Evolutionary conservation across 2,113 vertebrate genomes (phyloP), one percentile per base, ranked within the genome.

Genomic region (Gasterosteus aculeatus): DNA sequence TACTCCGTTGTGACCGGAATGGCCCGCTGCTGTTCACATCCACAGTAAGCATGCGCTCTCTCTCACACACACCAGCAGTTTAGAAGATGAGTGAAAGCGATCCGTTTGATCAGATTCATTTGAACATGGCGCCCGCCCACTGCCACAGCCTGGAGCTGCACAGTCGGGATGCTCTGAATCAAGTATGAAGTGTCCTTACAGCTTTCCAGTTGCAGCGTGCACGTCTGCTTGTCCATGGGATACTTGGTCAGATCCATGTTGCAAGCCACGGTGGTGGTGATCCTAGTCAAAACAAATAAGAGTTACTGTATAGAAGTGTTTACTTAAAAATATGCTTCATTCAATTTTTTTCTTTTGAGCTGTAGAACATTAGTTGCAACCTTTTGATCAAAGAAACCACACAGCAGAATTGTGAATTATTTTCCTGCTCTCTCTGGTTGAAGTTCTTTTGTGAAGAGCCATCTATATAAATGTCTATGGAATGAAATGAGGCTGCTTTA

Each of bases 161-260:
- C 44, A 41, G 5, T 18, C 66, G 11, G 26, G 14, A 31, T 70
- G 61, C 29, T 69, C 66, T 73, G 58, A 67, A 69, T 69, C 18
- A 51, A 66, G 26, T 41, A 18, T 14, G 65, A 80, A 76, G 66
- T 15, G 56, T 38, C 62, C 95, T 96, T 94, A 97, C 96, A 97
- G 94, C 96, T 97, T 93, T 97, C 96, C 78, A 97, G 95, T 93
- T 97, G 96, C 54, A 97, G 90, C 14, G 94, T 96, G 89, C 96
- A 97, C 0, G 92, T 96, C 94, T 97, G 96, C 78, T 96, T 97
- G 92, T 97, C 96, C 96, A 97, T 97, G 1, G 96, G 96, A 59
- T 97, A 97, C 87, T 97, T 97, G 56, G 95, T 96, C 82, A 97
- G 92, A 78, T 97, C 96, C 96, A 97, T 97, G 89, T 95, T 97